Evolutionary conservation across 2,113 vertebrate genomes (phyloP).

Genomic region (Rhipidura dahli): DNA sequence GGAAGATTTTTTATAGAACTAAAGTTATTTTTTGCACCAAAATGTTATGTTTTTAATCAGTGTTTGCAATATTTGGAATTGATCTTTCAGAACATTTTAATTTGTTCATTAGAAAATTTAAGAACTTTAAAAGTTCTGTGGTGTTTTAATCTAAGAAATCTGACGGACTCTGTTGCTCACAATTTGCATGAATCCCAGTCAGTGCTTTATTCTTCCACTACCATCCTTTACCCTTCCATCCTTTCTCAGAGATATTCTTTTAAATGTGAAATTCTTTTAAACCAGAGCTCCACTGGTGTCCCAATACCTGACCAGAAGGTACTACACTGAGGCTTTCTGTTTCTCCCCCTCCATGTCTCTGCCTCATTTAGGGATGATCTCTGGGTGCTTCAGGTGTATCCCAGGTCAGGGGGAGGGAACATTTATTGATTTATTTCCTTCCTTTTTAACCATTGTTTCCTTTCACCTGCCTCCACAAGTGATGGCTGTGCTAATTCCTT

Average conservation of each 20-base stretch:
- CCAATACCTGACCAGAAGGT: background rate
- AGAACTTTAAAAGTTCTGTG: background rate
- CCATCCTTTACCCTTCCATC: background rate
- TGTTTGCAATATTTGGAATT: background rate
- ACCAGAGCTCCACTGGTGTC: background rate
- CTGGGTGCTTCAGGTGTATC: background rate
- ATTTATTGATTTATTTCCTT: background rate
- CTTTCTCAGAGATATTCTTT: background rate
- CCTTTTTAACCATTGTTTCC: conserved; percentile 28
- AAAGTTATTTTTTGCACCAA: background rate
- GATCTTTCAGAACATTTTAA: background rate
- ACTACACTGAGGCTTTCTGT: background rate
- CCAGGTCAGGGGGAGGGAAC: background rate
- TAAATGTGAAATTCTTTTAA: background rate
- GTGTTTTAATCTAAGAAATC: background rate
- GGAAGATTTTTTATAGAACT: background rate
- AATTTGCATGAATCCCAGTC: background rate
- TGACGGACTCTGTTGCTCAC: background rate
- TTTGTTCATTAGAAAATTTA: background rate
- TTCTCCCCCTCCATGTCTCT: background rate
- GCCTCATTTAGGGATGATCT: background rate
- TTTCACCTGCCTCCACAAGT: conserved; percentile 58
- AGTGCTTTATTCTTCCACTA: background rate
- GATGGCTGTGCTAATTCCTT: conserved; percentile 63
- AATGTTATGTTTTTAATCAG: background rate